Conservation (phyloP, 1,140 invertebrate species). For the Tenebrio molitor region DNA sequence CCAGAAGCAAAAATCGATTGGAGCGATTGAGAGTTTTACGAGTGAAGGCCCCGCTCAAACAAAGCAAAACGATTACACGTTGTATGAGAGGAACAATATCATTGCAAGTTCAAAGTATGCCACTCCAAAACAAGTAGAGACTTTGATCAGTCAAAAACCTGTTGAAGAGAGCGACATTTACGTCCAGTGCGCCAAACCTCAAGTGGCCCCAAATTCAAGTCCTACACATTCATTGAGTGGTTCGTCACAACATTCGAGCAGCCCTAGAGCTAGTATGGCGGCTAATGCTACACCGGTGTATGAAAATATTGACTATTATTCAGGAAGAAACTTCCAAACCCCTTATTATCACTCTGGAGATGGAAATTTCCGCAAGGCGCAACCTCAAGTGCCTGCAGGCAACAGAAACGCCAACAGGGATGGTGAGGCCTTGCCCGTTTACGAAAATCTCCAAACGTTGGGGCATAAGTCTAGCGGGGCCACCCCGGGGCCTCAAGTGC, state of each 20-base stretch:
- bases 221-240: slow-evolving; percentile 71
- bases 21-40: slow-evolving; percentile 71
- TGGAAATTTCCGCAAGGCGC: slow-evolving; percentile 65
- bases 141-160: slow-evolving; percentile 61
- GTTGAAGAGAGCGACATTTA: slow-evolving; percentile 63
- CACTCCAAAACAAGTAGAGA: slow-evolving; percentile 80
- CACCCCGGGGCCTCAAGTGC: slow-evolving; percentile 60
- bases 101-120: slow-evolving; percentile 83
- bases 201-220: slow-evolving; percentile 67
- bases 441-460: slow-evolving; percentile 80
- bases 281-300: slow-evolving; percentile 76
- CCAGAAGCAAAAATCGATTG: slow-evolving; percentile 64
- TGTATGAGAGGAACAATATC: slow-evolving; percentile 75
- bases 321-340: slow-evolving; percentile 69
- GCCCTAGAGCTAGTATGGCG: slow-evolving; percentile 71
- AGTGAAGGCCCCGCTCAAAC: slow-evolving; percentile 62
- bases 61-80: slow-evolving; percentile 70
- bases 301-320: slow-evolving; percentile 86
- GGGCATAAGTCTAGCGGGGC: slow-evolving; percentile 60
- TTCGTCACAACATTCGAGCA: slow-evolving; percentile 74
- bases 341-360: slow-evolving; percentile 75
- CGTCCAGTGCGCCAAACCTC: slow-evolving; percentile 66
- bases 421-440: slow-evolving; percentile 74
- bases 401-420: slow-evolving; percentile 65
- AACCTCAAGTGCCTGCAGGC: slow-evolving; percentile 74